phyloP scores from a whole-genome alignment of 2,888 invertebrate genomes.

The Molorchus minor region DNA sequence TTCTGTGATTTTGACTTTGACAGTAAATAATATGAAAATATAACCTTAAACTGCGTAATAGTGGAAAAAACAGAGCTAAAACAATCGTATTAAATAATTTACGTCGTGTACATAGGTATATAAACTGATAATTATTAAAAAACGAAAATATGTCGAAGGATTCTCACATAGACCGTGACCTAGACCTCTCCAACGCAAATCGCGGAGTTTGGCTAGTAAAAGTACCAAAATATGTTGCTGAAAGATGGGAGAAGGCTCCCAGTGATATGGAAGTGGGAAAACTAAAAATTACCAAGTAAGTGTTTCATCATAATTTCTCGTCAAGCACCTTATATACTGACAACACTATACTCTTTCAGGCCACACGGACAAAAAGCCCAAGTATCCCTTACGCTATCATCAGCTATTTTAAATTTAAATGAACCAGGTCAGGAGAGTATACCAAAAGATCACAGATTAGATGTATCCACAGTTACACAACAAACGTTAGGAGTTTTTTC shows the following conservation, averaged over 20 bases:
- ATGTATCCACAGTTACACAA: slow-evolving; percentile 88
- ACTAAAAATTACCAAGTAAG: slow-evolving; percentile 82
- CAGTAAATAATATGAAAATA: too few relatives aligned
- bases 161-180: slow-evolving; percentile 76
- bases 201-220: slow-evolving; percentile 97
- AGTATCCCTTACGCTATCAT: slow-evolving; percentile 85
- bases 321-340: too few relatives aligned
- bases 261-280: slow-evolving; percentile 94
- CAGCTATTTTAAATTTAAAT: slow-evolving; percentile 79
- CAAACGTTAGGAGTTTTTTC: slow-evolving; percentile 95
- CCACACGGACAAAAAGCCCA: slow-evolving; percentile 82
- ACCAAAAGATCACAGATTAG: slow-evolving; percentile 91
- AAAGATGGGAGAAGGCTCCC: slow-evolving; percentile 93
- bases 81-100: neutral
- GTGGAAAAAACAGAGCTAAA: too few relatives aligned
- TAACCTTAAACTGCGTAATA: too few relatives aligned
- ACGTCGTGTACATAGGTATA: neutral
- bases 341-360: slow-evolving; percentile 54
- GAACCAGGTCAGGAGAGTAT: slow-evolving; percentile 83
- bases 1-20: too few relatives aligned
- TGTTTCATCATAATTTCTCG: slow-evolving; percentile 1
- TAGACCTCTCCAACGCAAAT: slow-evolving; percentile 88
- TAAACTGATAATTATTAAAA: neutral
- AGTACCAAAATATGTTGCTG: slow-evolving; percentile 94
- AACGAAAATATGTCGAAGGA: slow-evolving; percentile 53